Evolutionary conservation across 2,113 vertebrate genomes (phyloP), one percentile per base, ranked within the genome.

Genomic region (Plectropomus leopardus): DNA sequence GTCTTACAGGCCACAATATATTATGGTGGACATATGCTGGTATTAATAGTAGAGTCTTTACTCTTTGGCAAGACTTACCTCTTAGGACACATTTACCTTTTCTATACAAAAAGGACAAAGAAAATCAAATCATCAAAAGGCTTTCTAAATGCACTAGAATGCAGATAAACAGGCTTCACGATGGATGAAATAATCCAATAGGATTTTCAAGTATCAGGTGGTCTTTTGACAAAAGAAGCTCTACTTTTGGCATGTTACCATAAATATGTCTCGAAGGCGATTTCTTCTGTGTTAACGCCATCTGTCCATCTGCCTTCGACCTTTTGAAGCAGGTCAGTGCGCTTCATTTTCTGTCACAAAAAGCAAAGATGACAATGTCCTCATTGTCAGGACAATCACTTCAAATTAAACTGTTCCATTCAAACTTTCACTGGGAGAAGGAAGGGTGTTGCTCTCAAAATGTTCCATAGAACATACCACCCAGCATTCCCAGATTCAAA

Each of bases 131-230:
- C 40, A 80, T 74, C 47, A 66, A 76, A 85, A 89, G 59, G 72
- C 78, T 80, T 54, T 84, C 78, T 91, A 90, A 82, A 91, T 66
- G 87, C 82, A 89, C 85, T 64, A 85, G 81, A 90, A 92, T 90
- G 93, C 86, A 80, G 82, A 87, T 92, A 73, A 92, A 89, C 92
- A 92, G 89, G 88, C 86, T 90, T 93, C 74, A 69, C 81, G 69
- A 88, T 78, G 83, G 79, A 69, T 60, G 63, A 77, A 59, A 79
- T 81, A 83, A 92, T 89, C 89, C 89, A 65, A 4, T 2, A 83
- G 90, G 80, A 91, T 92, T 73, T 94, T 93, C 91, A 92, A 92
- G 92, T 94, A 90, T 89, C 83, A 87, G 72, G 79, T 85, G 88
- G 79, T 93, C 54, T 78, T 82, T 91, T 66, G 61, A 89, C 73